These are phyloP conservation scores for Triplophysa siluroides DNA, from an alignment of 2,113 vertebrate species.

Conservation along the genomic window DNA sequence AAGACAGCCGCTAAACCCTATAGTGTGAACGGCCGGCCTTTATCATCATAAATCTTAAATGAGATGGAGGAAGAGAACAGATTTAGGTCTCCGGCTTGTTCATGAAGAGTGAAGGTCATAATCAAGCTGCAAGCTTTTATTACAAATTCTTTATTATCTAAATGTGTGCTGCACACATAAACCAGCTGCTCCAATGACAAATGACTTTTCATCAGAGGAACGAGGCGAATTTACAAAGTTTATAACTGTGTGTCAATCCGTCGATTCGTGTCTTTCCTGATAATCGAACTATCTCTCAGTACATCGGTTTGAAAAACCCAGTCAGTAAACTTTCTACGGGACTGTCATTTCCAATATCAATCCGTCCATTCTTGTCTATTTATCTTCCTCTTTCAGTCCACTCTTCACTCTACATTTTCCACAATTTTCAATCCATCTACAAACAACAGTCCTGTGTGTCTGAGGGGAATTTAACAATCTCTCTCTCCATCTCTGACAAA, in stretches of 20 bases:
- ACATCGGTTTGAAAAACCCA: background rate
- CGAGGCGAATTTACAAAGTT: background rate
- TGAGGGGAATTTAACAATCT: conserved; percentile 11
- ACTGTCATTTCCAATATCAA: conserved; percentile 6
- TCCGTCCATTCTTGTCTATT: conserved; percentile 9
- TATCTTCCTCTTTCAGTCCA: background rate
- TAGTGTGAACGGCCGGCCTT: conserved; percentile 73
- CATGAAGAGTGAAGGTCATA: conserved; percentile 58
- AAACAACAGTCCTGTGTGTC: background rate
- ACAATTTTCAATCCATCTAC: background rate
- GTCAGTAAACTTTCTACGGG: background rate
- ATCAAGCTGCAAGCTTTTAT: conserved; percentile 75
- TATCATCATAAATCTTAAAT: conserved; percentile 80
- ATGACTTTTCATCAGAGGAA: background rate
- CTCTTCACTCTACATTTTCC: background rate
- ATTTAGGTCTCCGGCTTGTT: conserved; percentile 65
- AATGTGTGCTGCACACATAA: conserved; percentile 61
- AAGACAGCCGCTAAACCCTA: conserved; percentile 68
- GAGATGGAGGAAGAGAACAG: conserved; percentile 72
- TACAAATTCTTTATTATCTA: conserved; percentile 76
- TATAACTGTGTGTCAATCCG: background rate
- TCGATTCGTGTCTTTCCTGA: background rate
- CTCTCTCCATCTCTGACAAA: background rate
- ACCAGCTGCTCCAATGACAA: background rate
- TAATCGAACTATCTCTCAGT: background rate